Base-by-base conservation (phyloP, 2,797 vertebrate species). In the Galagoides demidoff region DNA sequence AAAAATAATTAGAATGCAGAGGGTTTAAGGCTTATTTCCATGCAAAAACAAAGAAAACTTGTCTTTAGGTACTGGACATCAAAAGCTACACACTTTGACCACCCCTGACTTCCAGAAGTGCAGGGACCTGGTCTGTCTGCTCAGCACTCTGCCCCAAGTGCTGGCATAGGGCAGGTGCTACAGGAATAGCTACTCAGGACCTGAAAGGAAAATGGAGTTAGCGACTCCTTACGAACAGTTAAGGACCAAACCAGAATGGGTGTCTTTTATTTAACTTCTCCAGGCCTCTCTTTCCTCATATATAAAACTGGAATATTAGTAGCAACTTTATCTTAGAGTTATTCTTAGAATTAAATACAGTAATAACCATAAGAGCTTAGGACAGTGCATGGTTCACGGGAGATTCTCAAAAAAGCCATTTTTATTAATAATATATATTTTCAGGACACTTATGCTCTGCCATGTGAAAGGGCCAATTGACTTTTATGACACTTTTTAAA, bases 311-410 rank as follows among this genome's bases (percentile, higher is more conserved):
- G 43, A 92, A 73, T 87, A 43, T 79, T 55, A 34, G 25, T 19
- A 68, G 57, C 20, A 43, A 90, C 5, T 84, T 92, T 92, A 85
- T 73, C 83, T 61, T 87, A 89, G 23, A 68, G 2, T 87, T 94
- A 55, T 45, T 79, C 27, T 49, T 55, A 70, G 16, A 70, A 93
- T 87, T 93, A 68, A 95, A 81, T 55, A 85, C 16, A 52, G 55
- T 37, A 78, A 39, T 88, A 61, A 12, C 1, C 49, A 17, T 73
- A 61, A 86, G 61, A 12, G 1, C 6, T 84, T 68, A 71, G 11
- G 92, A 85, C 25, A 66, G 70, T 49, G 7, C 43, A 37, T 63
- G 52, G 20, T 23, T 94, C n/a, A 82, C 61, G 68, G 8, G 5
- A 64, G 34, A 85, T 85, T 31, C 22, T 94, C 23, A 76, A 68